phyloP scores from a whole-genome alignment of 2,888 invertebrate species.

The Timema cristinae region DNA sequence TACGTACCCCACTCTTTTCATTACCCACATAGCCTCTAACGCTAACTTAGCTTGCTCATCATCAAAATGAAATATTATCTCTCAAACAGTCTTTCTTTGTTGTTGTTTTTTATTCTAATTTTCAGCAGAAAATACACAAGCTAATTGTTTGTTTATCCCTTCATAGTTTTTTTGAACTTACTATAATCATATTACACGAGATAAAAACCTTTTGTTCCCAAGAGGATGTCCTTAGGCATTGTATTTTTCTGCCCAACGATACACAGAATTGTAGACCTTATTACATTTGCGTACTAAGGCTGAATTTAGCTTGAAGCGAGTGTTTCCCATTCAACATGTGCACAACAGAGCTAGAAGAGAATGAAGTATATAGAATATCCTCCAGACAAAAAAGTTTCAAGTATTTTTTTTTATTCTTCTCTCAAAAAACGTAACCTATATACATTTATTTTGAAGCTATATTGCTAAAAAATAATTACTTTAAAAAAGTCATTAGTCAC shows the following conservation, averaged over 20 bases:
- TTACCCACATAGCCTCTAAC: no score
- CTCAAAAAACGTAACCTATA: no score
- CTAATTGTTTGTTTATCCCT: constrained; percentile 14
- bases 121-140: background rate
- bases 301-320: constrained; percentile 14
- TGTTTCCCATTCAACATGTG: constrained; percentile 14
- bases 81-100: background rate
- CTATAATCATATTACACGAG: constrained; percentile 4
- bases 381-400: no score
- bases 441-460: no score
- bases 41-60: no score
- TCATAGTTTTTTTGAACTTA: background rate
- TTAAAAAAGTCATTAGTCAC: no score
- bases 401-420: no score
- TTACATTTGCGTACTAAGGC: constrained; percentile 18
- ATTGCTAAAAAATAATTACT: no score
- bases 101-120: background rate
- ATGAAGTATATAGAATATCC: background rate
- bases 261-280: constrained; percentile 13
- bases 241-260: background rate
- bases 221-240: constrained; percentile 13
- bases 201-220: constrained; percentile 19
- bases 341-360: constrained; percentile 5
- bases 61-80: no score
- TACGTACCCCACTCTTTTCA: no score